phyloP scores from a whole-genome alignment of 2,797 vertebrate species.

The Triplophysa bombifrons region DNA sequence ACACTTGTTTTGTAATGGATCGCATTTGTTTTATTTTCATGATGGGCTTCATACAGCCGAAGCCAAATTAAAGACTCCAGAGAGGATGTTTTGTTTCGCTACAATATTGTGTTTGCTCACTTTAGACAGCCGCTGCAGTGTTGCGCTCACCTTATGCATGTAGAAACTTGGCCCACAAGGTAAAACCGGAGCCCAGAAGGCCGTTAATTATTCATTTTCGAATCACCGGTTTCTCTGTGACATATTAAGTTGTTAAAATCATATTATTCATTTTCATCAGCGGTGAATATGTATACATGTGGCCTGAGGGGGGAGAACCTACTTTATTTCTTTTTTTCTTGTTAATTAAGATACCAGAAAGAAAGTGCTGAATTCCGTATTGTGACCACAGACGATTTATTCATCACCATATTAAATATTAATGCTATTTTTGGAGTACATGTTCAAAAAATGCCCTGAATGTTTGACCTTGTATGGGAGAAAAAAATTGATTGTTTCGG shows the following conservation, averaged over 20 bases:
- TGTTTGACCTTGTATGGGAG: conserved; percentile 54
- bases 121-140: background rate
- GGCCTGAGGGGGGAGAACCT: conserved; percentile 26
- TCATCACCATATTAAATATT: conserved; percentile 59
- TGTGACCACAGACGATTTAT: conserved; percentile 55
- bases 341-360: conserved; percentile 54
- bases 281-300: conserved; percentile 33
- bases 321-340: conserved; percentile 19
- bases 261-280: conserved; percentile 52
- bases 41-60: background rate
- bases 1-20: background rate
- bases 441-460: conserved; percentile 47
- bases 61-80: conserved; percentile 16
- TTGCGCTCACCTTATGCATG: conserved; percentile 9
- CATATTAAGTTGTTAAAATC: conserved; percentile 50
- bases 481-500: conserved; percentile 35
- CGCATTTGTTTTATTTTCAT: conserved; percentile 14
- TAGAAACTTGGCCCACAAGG: conserved; percentile 32
- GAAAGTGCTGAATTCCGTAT: conserved; percentile 56
- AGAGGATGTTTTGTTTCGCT: conserved; percentile 22
- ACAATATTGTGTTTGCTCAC: background rate
- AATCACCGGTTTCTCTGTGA: conserved; percentile 44
- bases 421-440: conserved; percentile 53
- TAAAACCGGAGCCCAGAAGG: conserved; percentile 44
- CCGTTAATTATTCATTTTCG: conserved; percentile 56